phyloP scores from a whole-genome alignment of 2,113 vertebrate genomes.

The Otocyon megalotis region DNA sequence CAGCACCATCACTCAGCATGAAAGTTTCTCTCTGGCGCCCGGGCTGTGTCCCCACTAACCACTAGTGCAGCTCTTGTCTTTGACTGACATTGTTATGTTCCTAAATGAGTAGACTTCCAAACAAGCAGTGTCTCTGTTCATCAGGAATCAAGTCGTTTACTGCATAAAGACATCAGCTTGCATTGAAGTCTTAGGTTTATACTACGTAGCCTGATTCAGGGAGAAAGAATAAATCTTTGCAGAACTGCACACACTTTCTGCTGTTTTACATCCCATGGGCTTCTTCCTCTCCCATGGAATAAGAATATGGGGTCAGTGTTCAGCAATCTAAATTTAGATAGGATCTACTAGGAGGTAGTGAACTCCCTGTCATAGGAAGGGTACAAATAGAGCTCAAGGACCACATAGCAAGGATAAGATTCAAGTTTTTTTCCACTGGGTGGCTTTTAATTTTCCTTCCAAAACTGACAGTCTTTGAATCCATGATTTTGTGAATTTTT shows the following conservation, averaged over 20 bases:
- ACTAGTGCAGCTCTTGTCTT: not conserved
- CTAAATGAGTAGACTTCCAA: not conserved
- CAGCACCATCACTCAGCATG: not conserved
- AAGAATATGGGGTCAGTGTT: not conserved
- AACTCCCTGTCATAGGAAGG: not conserved
- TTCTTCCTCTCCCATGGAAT: not conserved
- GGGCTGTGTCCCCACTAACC: not conserved
- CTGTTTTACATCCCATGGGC: not conserved
- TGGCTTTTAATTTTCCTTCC: slow-evolving; percentile 6
- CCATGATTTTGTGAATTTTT: not conserved
- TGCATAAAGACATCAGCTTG: not conserved
- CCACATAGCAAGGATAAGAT: not conserved
- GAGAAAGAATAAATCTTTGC: not conserved
- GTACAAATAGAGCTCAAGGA: not conserved
- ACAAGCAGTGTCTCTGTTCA: not conserved
- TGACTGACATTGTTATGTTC: not conserved
- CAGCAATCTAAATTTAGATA: not conserved
- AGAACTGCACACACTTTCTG: not conserved
- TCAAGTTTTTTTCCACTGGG: not conserved
- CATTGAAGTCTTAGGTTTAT: not conserved
- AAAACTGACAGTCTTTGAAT: not conserved
- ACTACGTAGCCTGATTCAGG: not conserved
- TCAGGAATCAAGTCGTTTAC: not conserved
- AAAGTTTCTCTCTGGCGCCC: not conserved
- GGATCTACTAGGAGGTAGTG: not conserved